phyloP scores from a whole-genome alignment of 2,113 vertebrate genomes.

The Erythrocercus mccallii region DNA sequence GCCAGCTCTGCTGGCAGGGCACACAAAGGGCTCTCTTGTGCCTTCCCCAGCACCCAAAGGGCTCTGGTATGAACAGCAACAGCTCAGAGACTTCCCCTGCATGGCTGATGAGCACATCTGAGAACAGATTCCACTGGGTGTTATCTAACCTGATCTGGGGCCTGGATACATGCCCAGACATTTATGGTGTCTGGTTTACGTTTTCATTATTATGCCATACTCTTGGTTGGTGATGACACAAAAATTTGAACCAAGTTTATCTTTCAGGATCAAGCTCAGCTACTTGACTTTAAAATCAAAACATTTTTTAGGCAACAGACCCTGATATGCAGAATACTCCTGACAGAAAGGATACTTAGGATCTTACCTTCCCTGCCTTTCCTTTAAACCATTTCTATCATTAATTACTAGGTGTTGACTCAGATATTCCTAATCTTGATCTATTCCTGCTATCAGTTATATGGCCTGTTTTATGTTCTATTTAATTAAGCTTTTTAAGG shows the following conservation, averaged over 20 bases:
- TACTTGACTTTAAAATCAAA: neutral
- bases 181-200: neutral
- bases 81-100: neutral
- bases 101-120: neutral
- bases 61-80: neutral
- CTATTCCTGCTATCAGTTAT: neutral
- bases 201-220: too few relatives aligned
- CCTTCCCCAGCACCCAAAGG: too few relatives aligned
- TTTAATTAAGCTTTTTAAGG: slow-evolving; percentile 8
- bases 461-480: neutral
- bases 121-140: neutral
- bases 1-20: neutral
- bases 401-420: neutral
- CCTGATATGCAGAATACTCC: neutral
- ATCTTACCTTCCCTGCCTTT: neutral
- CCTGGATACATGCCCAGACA: neutral
- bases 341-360: neutral
- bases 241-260: neutral
- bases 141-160: neutral
- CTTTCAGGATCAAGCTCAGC: neutral
- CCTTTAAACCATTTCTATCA: neutral
- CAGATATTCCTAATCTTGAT: neutral
- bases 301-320: neutral
- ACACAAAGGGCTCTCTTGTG: too few relatives aligned
- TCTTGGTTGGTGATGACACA: neutral